Base-by-base conservation (phyloP, 2,888 invertebrate genomes). In the Selenia dentaria region DNA sequence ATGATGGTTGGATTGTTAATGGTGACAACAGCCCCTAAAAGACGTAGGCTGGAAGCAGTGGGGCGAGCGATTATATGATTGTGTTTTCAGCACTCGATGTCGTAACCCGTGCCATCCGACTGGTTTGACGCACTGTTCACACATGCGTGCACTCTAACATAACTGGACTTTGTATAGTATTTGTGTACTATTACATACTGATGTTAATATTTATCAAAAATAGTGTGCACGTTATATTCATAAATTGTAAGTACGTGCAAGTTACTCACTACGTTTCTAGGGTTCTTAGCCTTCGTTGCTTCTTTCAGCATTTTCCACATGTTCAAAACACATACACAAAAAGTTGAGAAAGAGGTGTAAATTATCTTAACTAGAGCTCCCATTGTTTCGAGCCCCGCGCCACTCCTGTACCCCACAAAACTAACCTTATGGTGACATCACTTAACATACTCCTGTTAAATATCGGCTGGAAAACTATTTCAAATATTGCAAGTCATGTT, bases 1-100 rank as follows among this genome's bases (percentile, higher is more conserved):
- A 88, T 88, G 72, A 77, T 82, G 80, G 63, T 52, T 59, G 62
- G 59, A 63, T 63, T 67, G 73, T 69, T 77, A 82, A 76, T 83
- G 75, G 52, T 62, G 64, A 45, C 70, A 72, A 64, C 83, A 79
- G 78, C 70, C 74, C 74, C 77, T 72, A 70, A 54, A 54, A 71
- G 65, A 67, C 57, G 53, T 45, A 59, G 51, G 49, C 52, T 50
- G 49, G 57, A 55, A 53, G 64, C 76, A 82, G 88, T 84, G 86
- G 84, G 85, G 79, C 64, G 68, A 54, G 64, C 64, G 25, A 10
- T 10, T 25, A 63, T 62, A 51, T 53, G 54, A 54, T 60, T 79
- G 83, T 79, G 80, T 81, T 84, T 84, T 83, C 81, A 84, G 78
- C 58, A 54, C 41, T 54, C 11, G 60, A 61, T 84, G 70, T 82